A percentile compares a stretch with the other conserved stretches of the same genome.
phyloP scores from a whole-genome alignment of 2,888 invertebrate genomes.

The Cacoxenus indagator region DNA sequence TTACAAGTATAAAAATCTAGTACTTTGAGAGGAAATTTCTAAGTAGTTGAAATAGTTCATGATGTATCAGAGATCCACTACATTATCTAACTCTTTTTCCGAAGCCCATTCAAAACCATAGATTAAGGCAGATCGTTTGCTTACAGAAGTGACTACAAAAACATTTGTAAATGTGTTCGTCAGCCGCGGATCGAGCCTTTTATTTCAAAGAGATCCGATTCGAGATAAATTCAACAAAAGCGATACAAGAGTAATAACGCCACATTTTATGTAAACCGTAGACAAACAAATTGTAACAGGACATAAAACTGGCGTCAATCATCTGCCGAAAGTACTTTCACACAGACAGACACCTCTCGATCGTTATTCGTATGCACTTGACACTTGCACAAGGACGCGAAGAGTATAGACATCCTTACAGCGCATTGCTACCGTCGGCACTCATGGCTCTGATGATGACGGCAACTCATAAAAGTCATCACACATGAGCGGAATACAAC shows the following conservation, averaged over 20 bases:
- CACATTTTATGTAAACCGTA: not conserved
- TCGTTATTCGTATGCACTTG: not conserved
- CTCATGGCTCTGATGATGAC: constrained; percentile 22
- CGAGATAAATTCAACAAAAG: constrained; percentile 48
- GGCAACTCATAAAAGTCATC: constrained; percentile 60
- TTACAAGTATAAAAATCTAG: too few relatives aligned
- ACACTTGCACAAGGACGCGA: constrained; percentile 25
- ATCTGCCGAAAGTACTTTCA: constrained; percentile 43
- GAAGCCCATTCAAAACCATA: not conserved
- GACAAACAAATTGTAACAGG: constrained; percentile 5
- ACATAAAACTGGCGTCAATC: constrained; percentile 54
- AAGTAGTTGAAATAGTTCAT: too few relatives aligned
- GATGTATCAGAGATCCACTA: too few relatives aligned
- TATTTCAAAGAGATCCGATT: constrained; percentile 43
- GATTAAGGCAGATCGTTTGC: not conserved
- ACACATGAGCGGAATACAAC: constrained; percentile 37
- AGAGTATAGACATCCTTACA: too few relatives aligned
- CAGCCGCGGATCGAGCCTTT: not conserved
- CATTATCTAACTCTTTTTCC: too few relatives aligned
- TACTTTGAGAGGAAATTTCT: too few relatives aligned
- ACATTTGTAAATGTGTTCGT: too few relatives aligned
- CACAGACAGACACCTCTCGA: constrained; percentile 8
- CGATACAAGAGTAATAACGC: not conserved
- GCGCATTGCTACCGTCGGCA: constrained; percentile 8
- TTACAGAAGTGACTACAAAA: not conserved